Evolutionary conservation across 2,113 vertebrate species (phyloP), one percentile per base, ranked within the genome.

Genomic region (Platycercus adscitus): DNA sequence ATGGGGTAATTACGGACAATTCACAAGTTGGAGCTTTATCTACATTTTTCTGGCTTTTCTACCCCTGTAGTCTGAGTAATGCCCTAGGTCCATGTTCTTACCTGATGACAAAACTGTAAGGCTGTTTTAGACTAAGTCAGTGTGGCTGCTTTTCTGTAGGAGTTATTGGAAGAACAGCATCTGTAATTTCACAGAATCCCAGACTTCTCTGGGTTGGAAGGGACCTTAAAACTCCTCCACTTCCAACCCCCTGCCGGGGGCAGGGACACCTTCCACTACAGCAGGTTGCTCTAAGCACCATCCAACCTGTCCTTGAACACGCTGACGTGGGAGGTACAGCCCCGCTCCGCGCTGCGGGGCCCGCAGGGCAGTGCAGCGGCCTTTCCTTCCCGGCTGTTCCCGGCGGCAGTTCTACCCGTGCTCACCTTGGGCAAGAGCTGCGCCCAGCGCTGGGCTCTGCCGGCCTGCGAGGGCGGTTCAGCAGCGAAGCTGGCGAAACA

Each of bases 31-130:
- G 49, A 73, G 44, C 43, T 43, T 50, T 37, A 11, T 6, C 49
- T 53, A 37, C 52, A 4, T 21, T 79, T 94, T 55, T 50, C 52
- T 83, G 56, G 6, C 28, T 86, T 58, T 61, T 37, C 37, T 21
- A 43, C 19, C 13, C 20, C 23, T 31, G 7, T 10, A 29, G 17
- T 64, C 39, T 43, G 44, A 39, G 41, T 70, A 13, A 75, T 70
- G n/a, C 13, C 8, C 44, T 25, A 47, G 4, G 46, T 25, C 28
- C 17, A 44, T 0, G 0, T 24, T 39, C 35, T 35, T 17, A 28
- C 11, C 9, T 25, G 31, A 41, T 75, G 72, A 43, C 20, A 43
- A 66, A 61, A 41, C 26, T 55, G 13, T 49, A 26, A 26, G 39
- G 14, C 49, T 58, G 37, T 44, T 86, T 19, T 10, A 61, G 43